Conservation (phyloP, 2,888 invertebrate species). For the Cephus spinipes region DNA sequence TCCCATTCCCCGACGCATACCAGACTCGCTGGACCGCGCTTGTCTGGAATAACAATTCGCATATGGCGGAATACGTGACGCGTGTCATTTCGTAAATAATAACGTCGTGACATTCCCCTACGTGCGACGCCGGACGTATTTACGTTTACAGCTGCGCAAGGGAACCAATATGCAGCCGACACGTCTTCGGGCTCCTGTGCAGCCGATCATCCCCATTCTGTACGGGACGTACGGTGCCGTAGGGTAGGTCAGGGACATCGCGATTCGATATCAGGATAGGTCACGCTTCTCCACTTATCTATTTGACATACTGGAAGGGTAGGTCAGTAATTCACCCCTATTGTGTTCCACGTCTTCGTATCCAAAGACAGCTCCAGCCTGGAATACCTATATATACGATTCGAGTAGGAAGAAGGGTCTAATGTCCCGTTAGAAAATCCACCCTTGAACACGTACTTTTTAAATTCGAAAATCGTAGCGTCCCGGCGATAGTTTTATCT, state of each 20-base stretch:
- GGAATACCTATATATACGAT: background rate
- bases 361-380: background rate
- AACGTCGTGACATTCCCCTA: background rate
- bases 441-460: background rate
- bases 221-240: background rate
- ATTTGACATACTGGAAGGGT: background rate
- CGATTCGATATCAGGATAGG: background rate
- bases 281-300: background rate
- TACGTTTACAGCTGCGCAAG: background rate
- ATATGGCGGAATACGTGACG: background rate
- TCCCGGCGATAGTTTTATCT: background rate
- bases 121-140: background rate
- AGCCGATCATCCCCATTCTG: background rate
- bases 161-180: background rate
- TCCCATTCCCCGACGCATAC: background rate
- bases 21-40: background rate
- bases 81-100: background rate
- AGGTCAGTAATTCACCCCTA: background rate
- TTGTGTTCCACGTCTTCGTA: background rate
- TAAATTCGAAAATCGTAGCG: background rate
- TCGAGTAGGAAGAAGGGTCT: background rate
- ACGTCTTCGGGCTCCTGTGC: background rate
- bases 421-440: background rate
- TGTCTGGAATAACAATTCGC: background rate
- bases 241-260: background rate